Percentiles rank a stretch among this genome's conserved stretches.
Evolutionary conservation across 2,113 vertebrate species (phyloP).

Genomic region (Sclerurus mexicanus): DNA sequence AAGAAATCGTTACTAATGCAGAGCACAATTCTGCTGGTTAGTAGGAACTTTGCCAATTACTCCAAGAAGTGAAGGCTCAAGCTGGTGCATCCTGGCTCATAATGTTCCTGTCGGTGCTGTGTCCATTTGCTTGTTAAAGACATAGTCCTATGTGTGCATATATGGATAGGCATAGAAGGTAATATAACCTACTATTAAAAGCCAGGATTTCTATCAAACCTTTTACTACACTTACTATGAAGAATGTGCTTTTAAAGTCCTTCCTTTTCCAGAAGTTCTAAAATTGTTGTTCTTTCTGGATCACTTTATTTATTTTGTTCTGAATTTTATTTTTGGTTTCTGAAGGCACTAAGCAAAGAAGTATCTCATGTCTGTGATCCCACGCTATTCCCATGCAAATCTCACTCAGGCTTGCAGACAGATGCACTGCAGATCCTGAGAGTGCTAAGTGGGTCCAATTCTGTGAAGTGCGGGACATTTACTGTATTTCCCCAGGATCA

Average conservation of each 20-base stretch:
- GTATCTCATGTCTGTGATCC: background rate
- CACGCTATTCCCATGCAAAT: conserved; percentile 34
- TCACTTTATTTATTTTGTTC: background rate
- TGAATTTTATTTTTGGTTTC: conserved; percentile 38
- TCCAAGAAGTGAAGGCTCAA: background rate
- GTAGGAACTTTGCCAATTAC: background rate
- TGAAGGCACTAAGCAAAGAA: background rate
- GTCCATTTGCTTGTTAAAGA: background rate
- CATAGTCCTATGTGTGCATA: background rate
- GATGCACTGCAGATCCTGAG: background rate
- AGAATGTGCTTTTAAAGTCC: background rate
- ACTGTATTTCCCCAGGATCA: background rate
- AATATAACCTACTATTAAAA: background rate
- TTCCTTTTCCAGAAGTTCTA: background rate
- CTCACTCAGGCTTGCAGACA: background rate
- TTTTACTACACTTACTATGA: background rate
- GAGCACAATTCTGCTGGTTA: background rate
- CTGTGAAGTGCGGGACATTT: background rate
- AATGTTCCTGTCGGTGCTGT: background rate
- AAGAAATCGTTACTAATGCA: background rate
- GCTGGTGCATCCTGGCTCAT: background rate
- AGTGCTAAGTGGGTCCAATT: background rate
- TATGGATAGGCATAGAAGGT: background rate
- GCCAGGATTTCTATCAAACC: background rate
- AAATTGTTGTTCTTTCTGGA: background rate